phyloP scores from a whole-genome alignment of 2,888 invertebrate genomes.

The Lumbricus terrestris region DNA sequence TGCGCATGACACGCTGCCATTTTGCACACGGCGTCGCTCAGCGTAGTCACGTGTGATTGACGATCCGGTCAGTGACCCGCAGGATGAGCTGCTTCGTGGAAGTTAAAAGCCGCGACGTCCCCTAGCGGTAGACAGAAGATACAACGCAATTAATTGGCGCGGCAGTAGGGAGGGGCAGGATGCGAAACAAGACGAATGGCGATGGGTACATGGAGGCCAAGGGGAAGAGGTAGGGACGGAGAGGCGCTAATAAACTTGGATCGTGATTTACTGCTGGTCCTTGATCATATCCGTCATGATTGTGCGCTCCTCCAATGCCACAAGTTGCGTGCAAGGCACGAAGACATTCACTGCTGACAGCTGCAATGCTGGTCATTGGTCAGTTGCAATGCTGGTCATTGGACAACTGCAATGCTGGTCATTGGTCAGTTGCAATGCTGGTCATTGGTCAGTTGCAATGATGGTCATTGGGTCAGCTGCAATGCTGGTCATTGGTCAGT shows the following conservation, averaged over 20 bases:
- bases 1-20: not conserved
- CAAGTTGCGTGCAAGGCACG: not conserved
- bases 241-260: not conserved
- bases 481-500: no score
- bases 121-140: not conserved
- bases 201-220: not conserved
- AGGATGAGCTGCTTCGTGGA: not conserved
- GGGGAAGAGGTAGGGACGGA: not conserved
- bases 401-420: no score
- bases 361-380: no score
- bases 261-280: not conserved
- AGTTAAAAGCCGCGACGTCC: not conserved
- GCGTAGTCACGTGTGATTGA: not conserved
- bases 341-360: not conserved
- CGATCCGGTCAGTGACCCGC: not conserved
- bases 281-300: not conserved
- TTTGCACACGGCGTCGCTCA: not conserved
- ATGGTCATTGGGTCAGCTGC: no score
- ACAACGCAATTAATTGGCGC: conserved; percentile 3
- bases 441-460: no score
- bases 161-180: not conserved
- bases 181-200: not conserved
- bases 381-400: no score
- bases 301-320: not conserved
- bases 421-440: no score